phyloP scores from a whole-genome alignment of 2,888 invertebrate genomes.

The Cephus nigrinus region DNA sequence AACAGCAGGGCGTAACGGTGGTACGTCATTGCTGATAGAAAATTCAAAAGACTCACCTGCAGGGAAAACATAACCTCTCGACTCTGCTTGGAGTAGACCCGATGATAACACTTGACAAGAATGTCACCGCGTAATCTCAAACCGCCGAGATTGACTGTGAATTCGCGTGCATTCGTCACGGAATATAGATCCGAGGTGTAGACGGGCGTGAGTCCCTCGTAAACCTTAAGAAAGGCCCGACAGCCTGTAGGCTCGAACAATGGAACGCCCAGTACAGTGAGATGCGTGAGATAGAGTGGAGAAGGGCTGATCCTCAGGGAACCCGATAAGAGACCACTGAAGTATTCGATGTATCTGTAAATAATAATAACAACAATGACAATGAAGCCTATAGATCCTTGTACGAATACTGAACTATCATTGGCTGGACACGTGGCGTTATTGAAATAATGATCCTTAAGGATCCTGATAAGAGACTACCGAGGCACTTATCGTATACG shows the following conservation, averaged over 20 bases:
- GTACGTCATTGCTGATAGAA: background rate
- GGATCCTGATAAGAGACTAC: slow-evolving; percentile 6
- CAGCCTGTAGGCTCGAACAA: slow-evolving; percentile 76
- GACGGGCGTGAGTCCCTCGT: slow-evolving; percentile 90
- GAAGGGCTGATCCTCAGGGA: slow-evolving; percentile 89
- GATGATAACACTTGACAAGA: slow-evolving; percentile 89
- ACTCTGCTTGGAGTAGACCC: slow-evolving; percentile 66
- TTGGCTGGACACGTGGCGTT: background rate
- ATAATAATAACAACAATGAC: background rate
- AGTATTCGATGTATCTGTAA: slow-evolving; percentile 90
- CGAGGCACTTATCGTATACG: too few relatives aligned
- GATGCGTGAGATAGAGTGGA: slow-evolving; percentile 86
- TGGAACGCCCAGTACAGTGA: slow-evolving; percentile 88
- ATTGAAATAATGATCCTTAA: slow-evolving; percentile 13
- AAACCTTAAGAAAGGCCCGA: slow-evolving; percentile 84
- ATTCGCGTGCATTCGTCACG: slow-evolving; percentile 72
- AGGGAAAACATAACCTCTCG: slow-evolving; percentile 63
- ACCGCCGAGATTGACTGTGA: slow-evolving; percentile 77
- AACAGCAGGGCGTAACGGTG: background rate
- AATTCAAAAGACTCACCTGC: slow-evolving; percentile 46
- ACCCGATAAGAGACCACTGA: slow-evolving; percentile 89
- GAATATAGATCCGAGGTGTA: slow-evolving; percentile 79
- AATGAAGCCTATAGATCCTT: slow-evolving; percentile 24
- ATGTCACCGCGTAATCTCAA: slow-evolving; percentile 88
- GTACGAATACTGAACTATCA: slow-evolving; percentile 1